Base-by-base conservation (phyloP, 2,113 vertebrate genomes). In the Athene cunicularia region DNA sequence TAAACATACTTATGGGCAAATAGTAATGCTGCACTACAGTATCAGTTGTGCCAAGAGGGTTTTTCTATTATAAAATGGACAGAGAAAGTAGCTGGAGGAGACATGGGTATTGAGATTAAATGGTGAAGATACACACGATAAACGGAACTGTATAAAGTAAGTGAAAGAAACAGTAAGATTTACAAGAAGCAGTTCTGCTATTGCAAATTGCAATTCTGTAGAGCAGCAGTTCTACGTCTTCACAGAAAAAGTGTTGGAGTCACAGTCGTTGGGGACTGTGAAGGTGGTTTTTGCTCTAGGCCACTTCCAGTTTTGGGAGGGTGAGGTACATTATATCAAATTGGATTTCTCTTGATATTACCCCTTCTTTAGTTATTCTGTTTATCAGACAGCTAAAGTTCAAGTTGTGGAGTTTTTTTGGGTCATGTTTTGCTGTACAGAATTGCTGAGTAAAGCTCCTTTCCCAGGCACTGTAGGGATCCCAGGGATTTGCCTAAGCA, bases 221-320 rank as follows among this genome's bases (percentile, higher is more conserved):
- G 41, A 82, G 30, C 12, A 59, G 43, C 18, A 15, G 24, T 45
- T 75, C 32, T 45, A 0, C 52, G 33, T 71, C 32, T 22, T 70
- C 21, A 35, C 32, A 71, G n/a, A 35, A 59, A 33, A 77, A n/a
- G 55, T 37, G 37, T 53, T 74, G 27, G 28, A 50, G n/a, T 72
- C 0, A 0, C 12, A 23, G 47, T 66, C 1, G 0, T 11, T 33
- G 30, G 30, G 26, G 58, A 33, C 11, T 55, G n/a, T 77, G 76
- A 28, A 45, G 50, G 27, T 80, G n/a, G 12, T 80, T 86, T 58
- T 77, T 76, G 27, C 49, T 68, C 21, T 23, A 53, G 37, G 45
- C 21, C n/a, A 30, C 43, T 20, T 70, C 8, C 20, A 50, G 12
- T 11, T 33, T 76, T 84, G 60, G 35, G 37, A 62, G 11, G 39